These are phyloP conservation scores for Lobophora halterata DNA, from an alignment of 2,888 invertebrate genomes.

Conservation along the genomic window DNA sequence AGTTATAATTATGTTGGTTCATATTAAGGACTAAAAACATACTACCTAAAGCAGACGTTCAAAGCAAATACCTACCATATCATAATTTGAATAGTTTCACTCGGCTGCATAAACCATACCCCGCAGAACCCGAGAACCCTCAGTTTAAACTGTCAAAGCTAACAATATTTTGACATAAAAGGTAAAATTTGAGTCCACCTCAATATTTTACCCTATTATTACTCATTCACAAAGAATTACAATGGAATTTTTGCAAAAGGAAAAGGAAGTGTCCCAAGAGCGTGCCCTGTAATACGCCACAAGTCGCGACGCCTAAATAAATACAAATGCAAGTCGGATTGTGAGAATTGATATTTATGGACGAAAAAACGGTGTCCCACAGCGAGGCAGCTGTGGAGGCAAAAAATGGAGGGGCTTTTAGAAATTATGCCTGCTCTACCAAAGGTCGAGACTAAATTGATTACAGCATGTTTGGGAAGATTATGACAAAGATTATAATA, in stretches of 20 bases:
- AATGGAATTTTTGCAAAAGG: conserved; percentile 52
- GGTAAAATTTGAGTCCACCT: conserved; percentile 27
- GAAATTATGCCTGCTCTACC: conserved; percentile 44
- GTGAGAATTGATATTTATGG: conserved; percentile 78
- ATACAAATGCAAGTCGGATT: conserved; percentile 73
- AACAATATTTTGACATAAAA: conserved; percentile 31
- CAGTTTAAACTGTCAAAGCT: conserved; percentile 19
- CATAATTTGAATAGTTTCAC: too few species aligned
- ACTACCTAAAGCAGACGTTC: conserved; percentile 12
- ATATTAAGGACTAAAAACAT: conserved; percentile 11
- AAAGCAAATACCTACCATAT: too few species aligned
- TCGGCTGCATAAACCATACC: too few species aligned
- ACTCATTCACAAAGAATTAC: conserved; percentile 47
- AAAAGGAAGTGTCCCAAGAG: conserved; percentile 56
- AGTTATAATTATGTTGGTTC: too few species aligned
- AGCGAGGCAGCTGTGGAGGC: conserved; percentile 57
- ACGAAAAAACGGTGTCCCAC: conserved; percentile 68
- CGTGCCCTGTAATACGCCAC: conserved; percentile 49
- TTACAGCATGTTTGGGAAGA: conserved; percentile 36
- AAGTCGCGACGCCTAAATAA: conserved; percentile 66
- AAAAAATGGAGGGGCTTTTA: conserved; percentile 49
- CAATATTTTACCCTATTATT: conserved; percentile 44
- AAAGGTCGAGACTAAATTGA: conserved; percentile 39
- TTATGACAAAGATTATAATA: conserved; percentile 36
- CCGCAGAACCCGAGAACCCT: too few species aligned